These are phyloP conservation scores for Acromyrmex echinatior DNA, from an alignment of 1,140 invertebrate species.

Conservation along the genomic window DNA sequence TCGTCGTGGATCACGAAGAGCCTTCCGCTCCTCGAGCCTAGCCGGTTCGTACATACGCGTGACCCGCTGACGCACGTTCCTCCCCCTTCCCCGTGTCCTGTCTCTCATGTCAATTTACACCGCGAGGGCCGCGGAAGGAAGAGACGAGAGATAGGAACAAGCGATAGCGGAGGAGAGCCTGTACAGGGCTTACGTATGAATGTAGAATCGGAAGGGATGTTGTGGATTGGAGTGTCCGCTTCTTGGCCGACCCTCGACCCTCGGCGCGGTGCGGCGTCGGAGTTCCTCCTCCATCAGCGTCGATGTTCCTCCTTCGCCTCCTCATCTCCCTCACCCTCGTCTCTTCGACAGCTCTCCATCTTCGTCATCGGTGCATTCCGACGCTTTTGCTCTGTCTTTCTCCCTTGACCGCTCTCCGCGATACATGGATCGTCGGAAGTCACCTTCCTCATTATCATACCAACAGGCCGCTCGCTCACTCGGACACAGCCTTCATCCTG, in stretches of 20 bases:
- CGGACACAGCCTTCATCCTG: constrained; percentile 86
- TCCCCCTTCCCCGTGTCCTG: constrained; percentile 64
- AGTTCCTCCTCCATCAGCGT: constrained; percentile 58
- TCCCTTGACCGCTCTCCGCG: constrained; percentile 73
- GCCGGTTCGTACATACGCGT: constrained; percentile 67
- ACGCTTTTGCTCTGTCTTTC: constrained; percentile 65
- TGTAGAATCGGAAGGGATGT: constrained; percentile 75
- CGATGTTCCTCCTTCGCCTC: constrained; percentile 74
- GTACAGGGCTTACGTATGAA: constrained; percentile 66
- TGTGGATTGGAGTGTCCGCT: constrained; percentile 85
- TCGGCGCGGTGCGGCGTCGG: constrained; percentile 68
- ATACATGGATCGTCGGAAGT: constrained; percentile 86
- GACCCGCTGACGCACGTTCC: constrained; percentile 72
- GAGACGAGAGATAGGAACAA: constrained; percentile 71
- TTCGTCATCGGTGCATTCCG: constrained; percentile 62
- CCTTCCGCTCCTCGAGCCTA: constrained; percentile 74
- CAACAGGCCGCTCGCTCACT: constrained; percentile 82
- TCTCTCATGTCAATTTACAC: constrained; percentile 84
- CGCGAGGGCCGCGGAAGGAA: constrained; percentile 82
- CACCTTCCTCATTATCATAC: constrained; percentile 87
- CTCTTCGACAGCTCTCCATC: constrained; percentile 45
- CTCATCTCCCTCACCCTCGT: constrained; percentile 63
- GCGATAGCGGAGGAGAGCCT: constrained; percentile 59
- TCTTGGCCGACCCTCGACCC: constrained; percentile 83
- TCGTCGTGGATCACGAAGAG: constrained; percentile 66